A percentile compares a stretch with the other conserved stretches of the same genome.
These are phyloP conservation scores for Cydia strobilella DNA, from an alignment of 1,140 invertebrate genomes.

Conservation along the genomic window DNA sequence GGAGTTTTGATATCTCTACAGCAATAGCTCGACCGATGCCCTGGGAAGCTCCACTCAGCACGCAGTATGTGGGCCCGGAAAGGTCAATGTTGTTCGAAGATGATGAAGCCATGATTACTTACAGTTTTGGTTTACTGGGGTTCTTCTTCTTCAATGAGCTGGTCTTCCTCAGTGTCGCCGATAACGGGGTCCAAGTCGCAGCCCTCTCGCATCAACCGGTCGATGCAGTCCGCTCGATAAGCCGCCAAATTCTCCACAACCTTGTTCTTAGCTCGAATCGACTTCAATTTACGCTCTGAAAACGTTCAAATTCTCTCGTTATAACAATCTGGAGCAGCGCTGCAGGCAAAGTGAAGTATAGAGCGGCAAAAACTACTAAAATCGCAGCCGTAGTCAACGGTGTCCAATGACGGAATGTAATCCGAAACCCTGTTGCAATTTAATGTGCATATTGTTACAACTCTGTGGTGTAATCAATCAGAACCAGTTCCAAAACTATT, in stretches of 20 bases:
- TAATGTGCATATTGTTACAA: constrained; percentile 12
- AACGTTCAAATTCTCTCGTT: constrained; percentile 37
- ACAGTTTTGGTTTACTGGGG: constrained; percentile 43
- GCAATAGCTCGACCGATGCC: constrained; percentile 92
- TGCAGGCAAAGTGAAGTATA: not conserved
- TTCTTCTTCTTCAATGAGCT: constrained; percentile 70
- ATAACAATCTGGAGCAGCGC: not conserved
- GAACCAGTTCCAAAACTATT: constrained; percentile 10
- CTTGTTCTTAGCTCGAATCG: constrained; percentile 67
- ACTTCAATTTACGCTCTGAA: constrained; percentile 68
- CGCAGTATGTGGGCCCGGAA: constrained; percentile 76
- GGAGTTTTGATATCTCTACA: constrained; percentile 83
- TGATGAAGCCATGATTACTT: constrained; percentile 73
- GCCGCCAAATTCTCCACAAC: constrained; percentile 70
- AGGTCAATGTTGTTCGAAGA: constrained; percentile 66
- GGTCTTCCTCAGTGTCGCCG: constrained; percentile 70
- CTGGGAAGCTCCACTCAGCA: constrained; percentile 93
- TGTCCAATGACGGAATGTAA: constrained; percentile 21
- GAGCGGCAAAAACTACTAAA: not conserved
- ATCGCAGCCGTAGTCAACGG: constrained; percentile 6
- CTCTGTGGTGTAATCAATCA: not conserved
- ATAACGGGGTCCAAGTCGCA: constrained; percentile 72
- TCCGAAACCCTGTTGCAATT: not conserved
- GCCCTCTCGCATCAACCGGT: constrained; percentile 71
- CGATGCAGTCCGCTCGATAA: constrained; percentile 69